Conservation (phyloP, 2,797 vertebrate genomes). For the Tiaroga cobitis region DNA sequence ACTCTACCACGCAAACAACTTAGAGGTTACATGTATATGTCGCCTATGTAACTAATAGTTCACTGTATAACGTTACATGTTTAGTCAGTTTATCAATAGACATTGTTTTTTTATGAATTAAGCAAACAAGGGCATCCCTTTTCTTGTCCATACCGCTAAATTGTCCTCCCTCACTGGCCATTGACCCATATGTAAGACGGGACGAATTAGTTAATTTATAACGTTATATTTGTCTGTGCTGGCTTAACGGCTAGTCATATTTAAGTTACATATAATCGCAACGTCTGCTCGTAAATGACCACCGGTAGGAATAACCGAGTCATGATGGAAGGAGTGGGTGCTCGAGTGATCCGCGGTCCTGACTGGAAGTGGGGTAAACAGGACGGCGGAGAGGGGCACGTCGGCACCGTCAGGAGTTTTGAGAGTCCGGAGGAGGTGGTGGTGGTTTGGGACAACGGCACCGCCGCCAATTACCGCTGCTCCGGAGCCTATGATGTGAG, state of each 20-base stretch:
- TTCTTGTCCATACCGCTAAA: not conserved
- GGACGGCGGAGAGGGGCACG: slow-evolving; percentile 98
- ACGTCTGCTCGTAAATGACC: slow-evolving; percentile 81
- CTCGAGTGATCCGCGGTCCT: slow-evolving; percentile 93
- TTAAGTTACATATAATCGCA: not conserved
- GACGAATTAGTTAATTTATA: not conserved
- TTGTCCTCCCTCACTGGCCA: slow-evolving; percentile 21
- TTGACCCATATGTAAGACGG: slow-evolving; percentile 13
- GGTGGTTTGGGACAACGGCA: slow-evolving; percentile 99
- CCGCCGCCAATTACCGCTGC: slow-evolving; percentile 97
- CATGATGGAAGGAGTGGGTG: slow-evolving; percentile 99
- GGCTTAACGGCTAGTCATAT: not conserved
- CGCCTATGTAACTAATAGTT: not conserved
- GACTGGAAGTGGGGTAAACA: slow-evolving; percentile 99
- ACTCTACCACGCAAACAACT: not conserved
- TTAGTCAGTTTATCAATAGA: not conserved
- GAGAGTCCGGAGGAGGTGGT: slow-evolving; percentile 99
- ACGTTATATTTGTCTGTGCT: not conserved
- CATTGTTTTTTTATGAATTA: not conserved
- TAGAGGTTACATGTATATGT: not conserved
- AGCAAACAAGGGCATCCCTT: not conserved
- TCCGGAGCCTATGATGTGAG: slow-evolving; percentile 97
- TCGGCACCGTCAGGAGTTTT: slow-evolving; percentile 97
- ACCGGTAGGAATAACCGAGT: slow-evolving; percentile 97
- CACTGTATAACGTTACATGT: not conserved